Percentiles rank a stretch among this genome's conserved stretches.
These are phyloP conservation scores for Gila orcuttii DNA, from an alignment of 2,113 vertebrate genomes.

Conservation along the genomic window DNA sequence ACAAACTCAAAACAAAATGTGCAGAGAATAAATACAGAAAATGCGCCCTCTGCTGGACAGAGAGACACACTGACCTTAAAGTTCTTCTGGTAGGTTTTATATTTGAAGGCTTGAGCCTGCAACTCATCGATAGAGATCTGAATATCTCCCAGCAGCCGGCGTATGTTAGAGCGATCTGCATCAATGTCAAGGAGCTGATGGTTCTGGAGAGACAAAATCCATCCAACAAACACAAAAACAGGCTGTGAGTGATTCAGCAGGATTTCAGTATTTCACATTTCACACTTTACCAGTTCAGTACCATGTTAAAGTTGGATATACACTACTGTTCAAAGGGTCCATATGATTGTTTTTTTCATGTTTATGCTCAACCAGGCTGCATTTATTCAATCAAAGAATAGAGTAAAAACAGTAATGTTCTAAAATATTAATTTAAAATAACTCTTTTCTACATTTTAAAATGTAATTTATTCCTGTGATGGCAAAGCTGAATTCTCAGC, in stretches of 20 bases:
- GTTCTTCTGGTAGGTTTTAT: conserved; percentile 82
- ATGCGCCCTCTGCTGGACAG: neutral
- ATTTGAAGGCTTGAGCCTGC: conserved; percentile 79
- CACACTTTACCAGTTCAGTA: neutral
- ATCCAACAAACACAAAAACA: neutral
- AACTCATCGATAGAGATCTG: conserved; percentile 80
- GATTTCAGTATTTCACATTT: neutral
- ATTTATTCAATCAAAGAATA: neutral
- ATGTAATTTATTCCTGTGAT: neutral
- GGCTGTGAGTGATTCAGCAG: neutral
- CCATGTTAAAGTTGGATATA: neutral
- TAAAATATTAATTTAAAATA: neutral
- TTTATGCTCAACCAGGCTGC: neutral
- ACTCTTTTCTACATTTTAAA: neutral
- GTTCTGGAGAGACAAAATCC: conserved; percentile 72
- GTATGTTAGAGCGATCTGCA: conserved; percentile 75
- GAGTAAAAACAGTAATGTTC: neutral
- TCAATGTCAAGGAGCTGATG: conserved; percentile 79
- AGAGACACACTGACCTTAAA: conserved; percentile 79
- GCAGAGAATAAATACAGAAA: neutral
- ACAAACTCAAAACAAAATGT: neutral
- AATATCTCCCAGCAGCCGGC: conserved; percentile 71
- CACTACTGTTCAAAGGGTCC: neutral
- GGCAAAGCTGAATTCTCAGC: too few relatives aligned
- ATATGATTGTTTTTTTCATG: neutral